Evolutionary conservation across 1,140 invertebrate species (phyloP).

Genomic region (Sitodiplosis mosellana): DNA sequence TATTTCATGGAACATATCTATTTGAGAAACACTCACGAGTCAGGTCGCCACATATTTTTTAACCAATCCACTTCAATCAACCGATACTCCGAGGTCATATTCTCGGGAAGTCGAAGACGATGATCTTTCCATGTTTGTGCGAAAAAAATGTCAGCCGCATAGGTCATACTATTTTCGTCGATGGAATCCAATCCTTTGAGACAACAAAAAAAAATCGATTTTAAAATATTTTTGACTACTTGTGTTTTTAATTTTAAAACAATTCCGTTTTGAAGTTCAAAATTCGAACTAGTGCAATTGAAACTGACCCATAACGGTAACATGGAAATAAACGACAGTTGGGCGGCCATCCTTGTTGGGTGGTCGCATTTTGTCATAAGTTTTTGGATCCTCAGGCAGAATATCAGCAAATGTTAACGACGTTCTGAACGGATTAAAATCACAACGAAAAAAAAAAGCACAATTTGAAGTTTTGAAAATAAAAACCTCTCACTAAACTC

Average conservation of each 20-base stretch:
- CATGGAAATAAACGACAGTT: conserved; percentile 74
- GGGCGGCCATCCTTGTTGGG: conserved; percentile 69
- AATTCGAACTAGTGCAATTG: no score
- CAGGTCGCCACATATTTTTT: conserved; percentile 75
- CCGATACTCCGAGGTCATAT: conserved; percentile 82
- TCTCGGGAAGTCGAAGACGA: conserved; percentile 63
- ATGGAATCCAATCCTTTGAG: conserved; percentile 54
- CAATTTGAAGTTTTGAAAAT: no score
- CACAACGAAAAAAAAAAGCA: no score
- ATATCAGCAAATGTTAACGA: conserved; percentile 61
- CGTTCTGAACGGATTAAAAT: background rate
- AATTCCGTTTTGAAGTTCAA: no score
- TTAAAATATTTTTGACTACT: no score
- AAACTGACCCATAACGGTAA: conserved; percentile 52
- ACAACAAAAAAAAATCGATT: no score
- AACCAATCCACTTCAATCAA: conserved; percentile 80
- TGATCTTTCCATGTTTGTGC: conserved; percentile 83
- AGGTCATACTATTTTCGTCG: conserved; percentile 86
- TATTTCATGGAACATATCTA: no score
- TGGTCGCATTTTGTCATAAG: conserved; percentile 77
- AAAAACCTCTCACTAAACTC: no score
- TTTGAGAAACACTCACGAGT: conserved; percentile 33
- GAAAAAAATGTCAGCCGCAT: conserved; percentile 79
- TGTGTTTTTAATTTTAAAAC: no score
- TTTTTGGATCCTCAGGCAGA: conserved; percentile 60